Evolutionary conservation across 2,888 invertebrate genomes (phyloP).

Genomic region (Drosophila percnosoma): DNA sequence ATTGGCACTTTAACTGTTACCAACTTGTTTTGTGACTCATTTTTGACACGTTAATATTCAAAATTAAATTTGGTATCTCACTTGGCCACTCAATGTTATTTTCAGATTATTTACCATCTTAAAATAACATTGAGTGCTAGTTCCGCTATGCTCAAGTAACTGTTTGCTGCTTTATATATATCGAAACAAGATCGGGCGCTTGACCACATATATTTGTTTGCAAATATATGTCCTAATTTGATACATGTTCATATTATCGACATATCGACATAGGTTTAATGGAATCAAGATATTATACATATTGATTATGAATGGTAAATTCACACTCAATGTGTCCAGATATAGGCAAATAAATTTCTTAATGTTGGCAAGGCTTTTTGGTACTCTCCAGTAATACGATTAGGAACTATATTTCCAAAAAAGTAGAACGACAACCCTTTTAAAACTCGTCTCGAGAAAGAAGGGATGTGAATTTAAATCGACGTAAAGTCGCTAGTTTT

Average conservation of each 20-base stretch:
- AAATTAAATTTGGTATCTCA: slow-evolving; percentile 3
- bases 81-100: neutral
- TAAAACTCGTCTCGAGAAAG: neutral
- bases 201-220: too few relatives aligned
- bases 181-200: neutral
- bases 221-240: too few relatives aligned
- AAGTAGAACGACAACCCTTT: neutral
- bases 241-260: too few relatives aligned
- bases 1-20: neutral
- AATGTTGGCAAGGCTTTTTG: neutral
- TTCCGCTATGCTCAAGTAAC: neutral
- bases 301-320: neutral
- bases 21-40: slow-evolving; percentile 17
- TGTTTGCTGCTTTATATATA: neutral
- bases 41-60: slow-evolving; percentile 3
- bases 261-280: neutral
- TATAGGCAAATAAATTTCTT: neutral
- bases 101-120: neutral
- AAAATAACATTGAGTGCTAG: neutral
- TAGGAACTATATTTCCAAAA: neutral
- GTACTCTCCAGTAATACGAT: neutral
- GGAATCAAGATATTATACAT: neutral
- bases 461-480: neutral
- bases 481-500: neutral
- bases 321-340: neutral